phyloP scores from a whole-genome alignment of 2,888 invertebrate genomes.

The Eristalis pertinax region DNA sequence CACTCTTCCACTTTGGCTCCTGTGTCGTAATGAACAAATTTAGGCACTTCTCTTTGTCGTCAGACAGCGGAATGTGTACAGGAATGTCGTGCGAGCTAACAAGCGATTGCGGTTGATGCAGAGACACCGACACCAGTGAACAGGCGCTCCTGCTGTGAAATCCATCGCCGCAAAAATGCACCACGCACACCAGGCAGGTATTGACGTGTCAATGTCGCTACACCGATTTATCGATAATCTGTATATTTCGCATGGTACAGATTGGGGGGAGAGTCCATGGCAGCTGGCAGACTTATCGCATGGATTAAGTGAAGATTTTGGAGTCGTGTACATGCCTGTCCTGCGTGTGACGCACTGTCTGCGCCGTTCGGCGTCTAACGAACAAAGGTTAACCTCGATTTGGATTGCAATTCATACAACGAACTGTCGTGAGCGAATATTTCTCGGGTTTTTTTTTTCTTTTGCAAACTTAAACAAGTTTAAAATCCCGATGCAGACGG shows the following conservation, averaged over 20 bases:
- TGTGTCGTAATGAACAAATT: background rate
- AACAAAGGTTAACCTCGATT: constrained; percentile 58
- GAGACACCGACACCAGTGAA: background rate
- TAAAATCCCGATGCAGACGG: constrained; percentile 43
- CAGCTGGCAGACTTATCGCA: background rate
- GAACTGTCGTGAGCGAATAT: constrained; percentile 57
- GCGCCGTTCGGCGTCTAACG: constrained; percentile 20
- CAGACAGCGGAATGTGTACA: constrained; percentile 5
- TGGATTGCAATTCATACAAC: constrained; percentile 39
- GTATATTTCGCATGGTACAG: background rate
- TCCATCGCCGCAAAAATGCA: constrained; percentile 7
- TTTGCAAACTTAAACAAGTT: constrained; percentile 31
- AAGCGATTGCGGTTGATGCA: constrained; percentile 6
- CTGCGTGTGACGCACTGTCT: constrained; percentile 15
- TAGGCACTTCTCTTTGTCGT: too few species aligned
- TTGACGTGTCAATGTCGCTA: constrained; percentile 30
- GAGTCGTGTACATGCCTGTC: too few species aligned
- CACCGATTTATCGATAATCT: constrained; percentile 10
- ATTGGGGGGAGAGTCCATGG: background rate
- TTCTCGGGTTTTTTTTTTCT: constrained; percentile 30
- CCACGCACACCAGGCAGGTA: constrained; percentile 1
- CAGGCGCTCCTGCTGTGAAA: constrained; percentile 27
- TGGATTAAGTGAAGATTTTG: background rate
- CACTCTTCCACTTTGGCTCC: background rate
- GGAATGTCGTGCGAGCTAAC: constrained; percentile 27